Base-by-base conservation (phyloP, 2,888 invertebrate species). In the Eledone cirrhosa region DNA sequence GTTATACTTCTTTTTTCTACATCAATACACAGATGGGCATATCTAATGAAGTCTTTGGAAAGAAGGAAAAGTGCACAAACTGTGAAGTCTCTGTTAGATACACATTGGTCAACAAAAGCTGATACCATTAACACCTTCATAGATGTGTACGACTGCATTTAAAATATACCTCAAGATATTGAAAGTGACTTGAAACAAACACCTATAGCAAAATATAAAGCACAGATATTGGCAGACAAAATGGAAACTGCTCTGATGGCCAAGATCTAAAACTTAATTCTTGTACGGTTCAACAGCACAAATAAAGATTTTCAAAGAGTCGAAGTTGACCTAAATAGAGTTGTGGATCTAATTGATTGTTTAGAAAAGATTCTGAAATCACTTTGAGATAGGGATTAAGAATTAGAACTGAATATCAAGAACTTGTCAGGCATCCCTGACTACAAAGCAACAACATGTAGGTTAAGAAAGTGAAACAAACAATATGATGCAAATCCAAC, bases 171-270 rank as follows among this genome's bases (percentile, higher is more conserved):
- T 31, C 1, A 31, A 72, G 72, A 13, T 72, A 72, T 29, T 72
- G 72, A 29, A 11, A 11, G 11, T 72, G 27, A 72, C 29, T 14
- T 72, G 29, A 63, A 33, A 13, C 1, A 72, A 29, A 72, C 72
- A 72, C 33, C 41, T 29, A 13, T 29, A 72, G 27, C 29, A 72
- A 29, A 31, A 2, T 19, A 72, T 31, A 31, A 29, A 72, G n/a
- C 72, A 29, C 72, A 22, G 41, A 22, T 13, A 72, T 72, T 72
- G 72, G 72, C 16, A 72, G 72, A 72, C 29, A 72, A 72, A 72
- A 41, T 72, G 72, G 72, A 72, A 72, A 72, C 5, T 72, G 72
- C 29, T 72, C 31, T 27, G 16, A 72, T 72, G 31, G 29, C 2
- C 7, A 63, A 63, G 63, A 63, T 63, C 7, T 63, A n/a, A n/a